Base-by-base conservation (phyloP, 2,113 vertebrate genomes). In the Damaliscus lunatus region DNA sequence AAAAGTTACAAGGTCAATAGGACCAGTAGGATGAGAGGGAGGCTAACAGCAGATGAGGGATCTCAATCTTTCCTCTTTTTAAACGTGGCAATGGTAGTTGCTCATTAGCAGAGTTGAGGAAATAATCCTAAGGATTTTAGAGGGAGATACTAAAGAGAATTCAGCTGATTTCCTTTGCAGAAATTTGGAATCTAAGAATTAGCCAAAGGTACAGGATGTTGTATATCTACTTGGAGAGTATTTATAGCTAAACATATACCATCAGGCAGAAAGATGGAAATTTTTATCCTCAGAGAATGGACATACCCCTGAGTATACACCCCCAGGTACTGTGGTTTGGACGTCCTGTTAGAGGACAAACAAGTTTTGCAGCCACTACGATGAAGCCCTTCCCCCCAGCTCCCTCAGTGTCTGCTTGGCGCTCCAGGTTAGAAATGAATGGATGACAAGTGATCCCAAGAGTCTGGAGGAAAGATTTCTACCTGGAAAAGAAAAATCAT, bases 371-470 rank as follows among this genome's bases (percentile, higher is more conserved):
- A 40, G 2, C 64, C 53, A 36, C 10, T 23, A 4, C 0, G 9
- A 12, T 33, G 62, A 77, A 85, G 33, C 17, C 3, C 8, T 15
- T 93, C 14, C 13, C 50, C 17, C 0, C 0, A 1, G 1, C 2
- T 27, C 12, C 40, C 29, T 81, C 13, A 43, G 14, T 17, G 3
- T 64, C 52, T 46, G 3, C 12, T 92, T 64, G 23, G 27, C 36
- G 3, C 8, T 67, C 10, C 15, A n/a, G 33, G 29, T 90, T 59
- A 95, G 67, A 43, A 33, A 62, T 67, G 67, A 96, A 60, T n/a
- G 13, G 80, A 55, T 93, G 14, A 50, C 12, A n/a, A 62, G 55
- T 21, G 43, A 91, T 80, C 36, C 77, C 4, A 91, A 53, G 43
- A 74, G 29, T 96, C 93, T n/a, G 27, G 19, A 80, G 7, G 25